These are phyloP conservation scores for Lasioglossum lativentre DNA, from an alignment of 2,888 invertebrate genomes.

Conservation along the genomic window DNA sequence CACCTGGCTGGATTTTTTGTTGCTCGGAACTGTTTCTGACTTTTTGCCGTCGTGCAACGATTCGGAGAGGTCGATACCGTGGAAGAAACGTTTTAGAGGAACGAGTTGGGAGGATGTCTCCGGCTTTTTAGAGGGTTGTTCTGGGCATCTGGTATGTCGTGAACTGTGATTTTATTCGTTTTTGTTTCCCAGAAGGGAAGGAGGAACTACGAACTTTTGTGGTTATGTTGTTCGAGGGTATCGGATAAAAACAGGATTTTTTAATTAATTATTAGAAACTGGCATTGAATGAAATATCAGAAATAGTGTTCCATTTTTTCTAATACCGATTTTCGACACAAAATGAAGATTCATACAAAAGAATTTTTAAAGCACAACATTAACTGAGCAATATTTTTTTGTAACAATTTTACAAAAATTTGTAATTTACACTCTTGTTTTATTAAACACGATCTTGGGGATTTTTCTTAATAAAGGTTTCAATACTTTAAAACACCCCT, in stretches of 20 bases:
- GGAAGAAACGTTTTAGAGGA: constrained; percentile 1
- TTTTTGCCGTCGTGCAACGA: neutral
- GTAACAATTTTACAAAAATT: too few relatives aligned
- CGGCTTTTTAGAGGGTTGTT: neutral
- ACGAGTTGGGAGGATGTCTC: neutral
- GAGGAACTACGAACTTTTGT: neutral
- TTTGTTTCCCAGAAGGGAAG: neutral
- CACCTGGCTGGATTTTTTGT: constrained; percentile 19
- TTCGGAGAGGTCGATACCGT: neutral
- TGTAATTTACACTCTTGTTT: too few relatives aligned
- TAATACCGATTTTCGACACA: too few relatives aligned
- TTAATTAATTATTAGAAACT: too few relatives aligned
- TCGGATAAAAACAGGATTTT: too few relatives aligned
- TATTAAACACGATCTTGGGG: too few relatives aligned
- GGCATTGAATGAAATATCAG: too few relatives aligned
- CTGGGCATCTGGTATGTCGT: neutral
- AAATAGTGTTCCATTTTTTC: too few relatives aligned
- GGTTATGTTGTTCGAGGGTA: neutral
- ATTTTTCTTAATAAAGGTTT: neutral
- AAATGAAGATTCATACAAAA: too few relatives aligned
- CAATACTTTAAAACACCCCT: neutral
- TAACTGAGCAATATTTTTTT: too few relatives aligned
- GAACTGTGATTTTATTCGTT: neutral
- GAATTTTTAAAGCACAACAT: too few relatives aligned
- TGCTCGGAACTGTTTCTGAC: neutral